phyloP scores from a whole-genome alignment of 2,113 vertebrate genomes.

The Morone chrysops region DNA sequence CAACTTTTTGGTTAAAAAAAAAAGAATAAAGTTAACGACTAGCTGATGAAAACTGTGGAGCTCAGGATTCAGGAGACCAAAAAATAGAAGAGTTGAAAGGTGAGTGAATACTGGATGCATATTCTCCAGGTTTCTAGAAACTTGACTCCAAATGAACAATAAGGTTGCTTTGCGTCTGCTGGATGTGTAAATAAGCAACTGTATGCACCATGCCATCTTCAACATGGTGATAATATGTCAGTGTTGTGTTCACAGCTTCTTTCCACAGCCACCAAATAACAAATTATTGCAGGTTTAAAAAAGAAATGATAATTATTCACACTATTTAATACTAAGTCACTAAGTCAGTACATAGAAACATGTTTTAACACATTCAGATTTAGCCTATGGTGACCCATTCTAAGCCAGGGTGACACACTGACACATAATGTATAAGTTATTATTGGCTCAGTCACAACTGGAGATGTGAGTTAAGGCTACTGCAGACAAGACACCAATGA shows the following conservation, averaged over 20 bases:
- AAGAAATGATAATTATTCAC: not conserved
- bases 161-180: not conserved
- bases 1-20: not conserved
- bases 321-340: too few species aligned
- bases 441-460: not conserved
- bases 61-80: not conserved
- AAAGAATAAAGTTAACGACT: not conserved
- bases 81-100: not conserved
- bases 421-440: not conserved
- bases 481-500: not conserved
- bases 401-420: not conserved
- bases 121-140: not conserved
- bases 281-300: not conserved
- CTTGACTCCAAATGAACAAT: not conserved
- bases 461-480: not conserved
- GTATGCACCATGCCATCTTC: not conserved
- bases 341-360: not conserved
- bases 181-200: not conserved
- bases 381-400: not conserved
- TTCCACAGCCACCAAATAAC: not conserved
- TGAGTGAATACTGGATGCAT: not conserved
- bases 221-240: not conserved
- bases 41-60: not conserved
- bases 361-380: slow-evolving; percentile 1
- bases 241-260: not conserved